These are phyloP conservation scores for Trachymyrmex septentrionalis DNA, from an alignment of 1,140 invertebrate genomes.

Conservation along the genomic window DNA sequence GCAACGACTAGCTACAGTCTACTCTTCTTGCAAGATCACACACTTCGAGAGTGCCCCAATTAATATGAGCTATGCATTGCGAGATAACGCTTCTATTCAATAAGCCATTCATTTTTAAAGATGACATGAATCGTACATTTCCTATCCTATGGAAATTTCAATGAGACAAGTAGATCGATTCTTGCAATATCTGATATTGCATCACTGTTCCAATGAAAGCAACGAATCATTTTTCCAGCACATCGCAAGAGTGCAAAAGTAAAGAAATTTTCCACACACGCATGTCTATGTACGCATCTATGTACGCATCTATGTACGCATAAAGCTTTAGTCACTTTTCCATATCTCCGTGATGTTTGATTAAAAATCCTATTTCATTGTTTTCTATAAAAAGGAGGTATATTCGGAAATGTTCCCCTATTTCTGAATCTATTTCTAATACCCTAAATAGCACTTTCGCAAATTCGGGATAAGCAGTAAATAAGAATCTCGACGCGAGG, in stretches of 20 bases:
- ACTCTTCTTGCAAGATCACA: constrained; percentile 60
- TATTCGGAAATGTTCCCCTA: background rate
- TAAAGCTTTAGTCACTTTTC: background rate
- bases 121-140: background rate
- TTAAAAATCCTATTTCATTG: background rate
- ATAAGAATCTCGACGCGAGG: background rate
- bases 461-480: background rate
- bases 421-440: background rate
- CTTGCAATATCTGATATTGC: background rate
- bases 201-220: background rate
- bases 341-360: background rate
- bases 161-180: background rate
- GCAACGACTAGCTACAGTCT: constrained; percentile 39
- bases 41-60: constrained; percentile 40
- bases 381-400: background rate
- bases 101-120: constrained; percentile 26
- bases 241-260: background rate
- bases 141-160: background rate
- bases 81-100: constrained; percentile 26
- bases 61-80: constrained; percentile 17
- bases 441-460: background rate
- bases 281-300: background rate
- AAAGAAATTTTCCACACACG: background rate
- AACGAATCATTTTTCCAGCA: background rate
- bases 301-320: no score